A percentile compares a stretch with the other conserved stretches of the same genome.
Evolutionary conservation across 2,888 invertebrate genomes (phyloP).

Genomic region (Dascillus cervinus): DNA sequence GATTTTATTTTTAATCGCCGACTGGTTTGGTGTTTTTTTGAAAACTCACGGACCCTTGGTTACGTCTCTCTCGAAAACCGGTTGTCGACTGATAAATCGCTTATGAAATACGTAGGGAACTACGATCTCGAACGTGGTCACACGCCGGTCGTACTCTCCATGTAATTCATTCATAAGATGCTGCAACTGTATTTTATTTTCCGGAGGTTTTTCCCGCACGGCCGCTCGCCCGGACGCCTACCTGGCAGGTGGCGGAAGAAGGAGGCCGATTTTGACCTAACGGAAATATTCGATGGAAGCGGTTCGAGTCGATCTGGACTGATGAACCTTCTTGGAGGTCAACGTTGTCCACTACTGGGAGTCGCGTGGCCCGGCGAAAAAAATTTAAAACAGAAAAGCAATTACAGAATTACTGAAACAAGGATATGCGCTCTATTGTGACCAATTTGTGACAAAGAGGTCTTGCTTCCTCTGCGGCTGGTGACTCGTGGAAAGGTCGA

Average conservation of each 20-base stretch:
- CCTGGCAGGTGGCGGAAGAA: too few relatives aligned
- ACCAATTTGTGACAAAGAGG: slow-evolving; percentile 1
- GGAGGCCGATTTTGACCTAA: too few relatives aligned
- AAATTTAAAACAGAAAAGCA: too few relatives aligned
- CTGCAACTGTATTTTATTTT: slow-evolving; percentile 5
- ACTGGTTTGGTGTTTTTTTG: too few relatives aligned
- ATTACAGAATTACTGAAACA: too few relatives aligned
- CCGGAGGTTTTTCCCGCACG: slow-evolving; percentile 1
- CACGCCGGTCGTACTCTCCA: slow-evolving; percentile 7
- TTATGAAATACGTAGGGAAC: too few relatives aligned
- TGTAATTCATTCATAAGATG: slow-evolving; percentile 8
- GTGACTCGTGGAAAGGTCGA: slow-evolving; percentile 1
- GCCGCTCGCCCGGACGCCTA: neutral
- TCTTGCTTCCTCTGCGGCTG: slow-evolving; percentile 4
- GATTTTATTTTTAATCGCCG: too few relatives aligned
- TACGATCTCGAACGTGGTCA: too few relatives aligned
- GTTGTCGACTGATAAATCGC: too few relatives aligned
- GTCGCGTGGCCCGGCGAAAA: slow-evolving; percentile 5
- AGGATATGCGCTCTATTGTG: slow-evolving; percentile 6
- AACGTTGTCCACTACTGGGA: slow-evolving; percentile 4
- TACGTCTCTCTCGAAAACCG: too few relatives aligned
- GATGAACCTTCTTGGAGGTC: slow-evolving; percentile 6
- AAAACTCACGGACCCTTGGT: too few relatives aligned
- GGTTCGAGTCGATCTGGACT: slow-evolving; percentile 7
- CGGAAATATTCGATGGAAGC: too few relatives aligned